Percentiles rank a stretch among this genome's conserved stretches.
phyloP scores from a whole-genome alignment of 2,113 vertebrate genomes.

The Thalassarche chlororhynchos region DNA sequence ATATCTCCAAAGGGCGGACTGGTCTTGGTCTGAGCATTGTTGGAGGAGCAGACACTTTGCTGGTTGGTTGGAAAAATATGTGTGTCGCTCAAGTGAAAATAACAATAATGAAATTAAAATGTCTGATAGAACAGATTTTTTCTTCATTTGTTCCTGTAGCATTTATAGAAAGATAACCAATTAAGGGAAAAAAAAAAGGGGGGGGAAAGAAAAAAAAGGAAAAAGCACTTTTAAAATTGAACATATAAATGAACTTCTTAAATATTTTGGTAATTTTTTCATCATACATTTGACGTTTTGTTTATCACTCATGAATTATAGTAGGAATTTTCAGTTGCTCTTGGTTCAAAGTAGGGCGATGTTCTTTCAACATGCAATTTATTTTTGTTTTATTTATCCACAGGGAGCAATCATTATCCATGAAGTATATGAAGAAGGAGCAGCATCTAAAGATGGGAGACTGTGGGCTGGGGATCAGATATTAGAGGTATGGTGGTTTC shows the following conservation, averaged over 20 bases:
- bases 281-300: neutral
- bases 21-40: constrained; percentile 98
- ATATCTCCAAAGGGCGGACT: constrained; percentile 94
- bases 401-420: constrained; percentile 98
- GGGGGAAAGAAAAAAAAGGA: neutral
- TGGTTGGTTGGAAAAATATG: constrained; percentile 79
- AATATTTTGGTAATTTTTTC: neutral
- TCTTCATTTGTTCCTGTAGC: neutral
- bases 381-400: neutral
- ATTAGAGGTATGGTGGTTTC: constrained; percentile 82
- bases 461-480: constrained; percentile 99
- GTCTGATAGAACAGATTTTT: neutral
- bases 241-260: neutral
- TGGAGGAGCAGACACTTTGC: constrained; percentile 93
- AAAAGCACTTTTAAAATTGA: neutral
- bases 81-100: neutral
- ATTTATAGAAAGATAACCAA: neutral
- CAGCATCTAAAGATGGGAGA: constrained; percentile 94
- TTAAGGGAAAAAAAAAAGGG: neutral
- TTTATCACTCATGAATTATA: neutral
- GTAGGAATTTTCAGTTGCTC: neutral
- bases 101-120: neutral
- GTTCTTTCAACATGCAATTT: neutral
- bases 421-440: constrained; percentile 97
- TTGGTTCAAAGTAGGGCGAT: neutral